Conservation (phyloP, 2,113 vertebrate species). For the Pollachius pollachius region DNA sequence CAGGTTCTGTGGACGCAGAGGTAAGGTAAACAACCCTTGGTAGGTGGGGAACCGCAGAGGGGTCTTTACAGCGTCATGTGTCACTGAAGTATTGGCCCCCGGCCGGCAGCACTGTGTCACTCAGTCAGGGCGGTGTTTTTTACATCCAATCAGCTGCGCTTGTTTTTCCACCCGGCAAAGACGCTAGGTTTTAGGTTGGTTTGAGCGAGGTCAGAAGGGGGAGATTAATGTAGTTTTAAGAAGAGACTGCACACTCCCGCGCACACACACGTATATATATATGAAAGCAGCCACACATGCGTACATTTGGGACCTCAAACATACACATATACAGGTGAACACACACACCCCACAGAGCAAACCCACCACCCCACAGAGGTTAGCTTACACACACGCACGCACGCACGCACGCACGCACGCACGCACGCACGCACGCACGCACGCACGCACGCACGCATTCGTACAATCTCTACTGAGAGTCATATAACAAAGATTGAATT, state of each 20-base stretch:
- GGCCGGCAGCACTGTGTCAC: conserved; percentile 37
- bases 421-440: too few relatives aligned
- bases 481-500: too few relatives aligned
- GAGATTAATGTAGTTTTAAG: background rate
- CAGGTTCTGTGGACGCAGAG: conserved; percentile 79
- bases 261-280: background rate
- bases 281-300: background rate
- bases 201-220: conserved; percentile 9
- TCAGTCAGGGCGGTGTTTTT: conserved; percentile 40
- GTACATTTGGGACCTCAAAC: background rate
- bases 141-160: conserved; percentile 48
- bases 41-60: conserved; percentile 20
- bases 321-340: background rate
- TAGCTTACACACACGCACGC: too few relatives aligned
- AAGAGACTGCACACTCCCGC: background rate
- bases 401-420: too few relatives aligned
- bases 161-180: conserved; percentile 47
- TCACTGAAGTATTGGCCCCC: conserved; percentile 44
- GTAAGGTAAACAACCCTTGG: background rate
- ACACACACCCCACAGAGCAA: conserved; percentile 20
- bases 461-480: too few relatives aligned
- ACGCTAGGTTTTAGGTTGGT: conserved; percentile 16
- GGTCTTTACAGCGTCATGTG: conserved; percentile 54
- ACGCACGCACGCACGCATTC: too few relatives aligned
- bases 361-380: conserved; percentile 33